These are phyloP conservation scores for Heliocidaris erythrogramma DNA, from an alignment of 35 echinoderm and acorn worm genomes.

Conservation along the genomic window DNA sequence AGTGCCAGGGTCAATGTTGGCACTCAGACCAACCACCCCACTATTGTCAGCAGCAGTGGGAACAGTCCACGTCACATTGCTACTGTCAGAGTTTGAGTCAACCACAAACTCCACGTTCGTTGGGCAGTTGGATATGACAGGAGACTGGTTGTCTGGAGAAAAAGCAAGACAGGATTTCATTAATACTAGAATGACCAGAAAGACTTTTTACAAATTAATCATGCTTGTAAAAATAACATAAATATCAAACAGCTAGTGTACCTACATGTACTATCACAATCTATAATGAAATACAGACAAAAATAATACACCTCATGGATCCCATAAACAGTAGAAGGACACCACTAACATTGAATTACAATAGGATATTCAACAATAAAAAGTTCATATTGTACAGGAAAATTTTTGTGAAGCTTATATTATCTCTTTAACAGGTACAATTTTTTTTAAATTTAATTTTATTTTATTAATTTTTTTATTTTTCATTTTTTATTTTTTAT, in stretches of 20 bases:
- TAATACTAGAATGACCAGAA: not conserved
- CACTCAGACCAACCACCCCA: not conserved
- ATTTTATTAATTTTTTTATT: too few species aligned
- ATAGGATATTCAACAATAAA: too few species aligned
- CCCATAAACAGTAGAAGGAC: too few species aligned
- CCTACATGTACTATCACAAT: too few species aligned
- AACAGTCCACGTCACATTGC: not conserved
- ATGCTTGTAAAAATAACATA: not conserved
- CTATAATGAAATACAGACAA: too few species aligned
- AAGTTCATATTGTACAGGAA: too few species aligned
- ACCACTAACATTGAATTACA: too few species aligned
- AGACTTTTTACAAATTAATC: not conserved
- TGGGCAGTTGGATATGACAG: constrained; percentile 35
- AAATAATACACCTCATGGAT: too few species aligned
- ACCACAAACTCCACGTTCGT: not conserved
- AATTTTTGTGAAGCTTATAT: too few species aligned
- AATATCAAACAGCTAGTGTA: not conserved
- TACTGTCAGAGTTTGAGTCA: not conserved
- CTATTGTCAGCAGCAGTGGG: constrained; percentile 53
- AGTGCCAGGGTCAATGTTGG: constrained; percentile 20
- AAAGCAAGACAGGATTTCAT: not conserved
- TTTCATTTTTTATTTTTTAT: too few species aligned
- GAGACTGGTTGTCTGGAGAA: constrained; percentile 34
- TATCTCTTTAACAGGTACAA: too few species aligned
- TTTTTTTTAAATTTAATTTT: too few species aligned